Percentiles rank a stretch among this genome's conserved stretches.
Conservation (phyloP, 2,113 vertebrate species). For the Myrmecobius fasciatus region DNA sequence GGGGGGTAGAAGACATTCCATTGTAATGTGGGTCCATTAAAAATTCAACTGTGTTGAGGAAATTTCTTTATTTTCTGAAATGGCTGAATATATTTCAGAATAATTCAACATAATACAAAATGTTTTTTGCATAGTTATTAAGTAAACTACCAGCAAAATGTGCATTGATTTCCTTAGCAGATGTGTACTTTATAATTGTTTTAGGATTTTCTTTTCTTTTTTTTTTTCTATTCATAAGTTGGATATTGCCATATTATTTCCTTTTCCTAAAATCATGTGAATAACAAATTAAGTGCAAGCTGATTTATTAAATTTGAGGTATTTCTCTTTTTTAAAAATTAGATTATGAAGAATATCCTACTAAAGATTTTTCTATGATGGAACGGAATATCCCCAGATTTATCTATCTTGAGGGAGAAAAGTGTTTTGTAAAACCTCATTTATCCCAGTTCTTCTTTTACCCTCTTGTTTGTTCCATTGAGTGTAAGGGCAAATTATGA, state of each 20-base stretch:
- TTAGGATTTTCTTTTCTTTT: not conserved
- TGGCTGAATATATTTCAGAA: constrained; percentile 19
- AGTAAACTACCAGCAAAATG: constrained; percentile 13
- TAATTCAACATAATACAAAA: constrained; percentile 56
- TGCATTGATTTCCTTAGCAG: constrained; percentile 54
- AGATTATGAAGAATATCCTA: constrained; percentile 67
- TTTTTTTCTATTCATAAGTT: constrained; percentile 54
- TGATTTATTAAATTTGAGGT: constrained; percentile 64
- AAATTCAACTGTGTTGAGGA: constrained; percentile 51
- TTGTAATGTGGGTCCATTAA: constrained; percentile 33
- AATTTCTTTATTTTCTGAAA: constrained; percentile 51
- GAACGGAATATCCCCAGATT: constrained; percentile 58
- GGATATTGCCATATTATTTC: constrained; percentile 44
- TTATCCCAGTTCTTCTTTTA: constrained; percentile 39
- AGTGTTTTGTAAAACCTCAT: constrained; percentile 55
- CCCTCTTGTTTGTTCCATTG: constrained; percentile 69
- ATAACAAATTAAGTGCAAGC: constrained; percentile 56
- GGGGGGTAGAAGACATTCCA: constrained; percentile 19
- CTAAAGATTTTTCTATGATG: constrained; percentile 48
- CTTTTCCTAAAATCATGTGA: constrained; percentile 36
- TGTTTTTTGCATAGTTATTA: constrained; percentile 43
- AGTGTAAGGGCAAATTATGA: constrained; percentile 59
- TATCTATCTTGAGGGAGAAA: constrained; percentile 30
- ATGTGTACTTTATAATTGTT: constrained; percentile 56
- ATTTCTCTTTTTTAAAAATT: constrained; percentile 63